phyloP scores from a whole-genome alignment of 2,113 vertebrate genomes.

The Platysternon megacephalum region DNA sequence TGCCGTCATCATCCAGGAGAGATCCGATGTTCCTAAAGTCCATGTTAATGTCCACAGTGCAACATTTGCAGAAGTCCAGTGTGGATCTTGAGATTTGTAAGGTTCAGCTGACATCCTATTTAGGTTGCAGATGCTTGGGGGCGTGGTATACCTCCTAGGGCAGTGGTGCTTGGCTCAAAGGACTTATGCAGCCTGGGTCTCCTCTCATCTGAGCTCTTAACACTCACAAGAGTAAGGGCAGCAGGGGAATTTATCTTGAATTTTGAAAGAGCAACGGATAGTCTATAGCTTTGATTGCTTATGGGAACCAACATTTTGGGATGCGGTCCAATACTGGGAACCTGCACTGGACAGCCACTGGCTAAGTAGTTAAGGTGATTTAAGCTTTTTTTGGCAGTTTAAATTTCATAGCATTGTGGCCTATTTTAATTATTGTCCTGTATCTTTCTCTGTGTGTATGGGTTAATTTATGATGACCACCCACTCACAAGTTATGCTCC shows the following conservation, averaged over 20 bases:
- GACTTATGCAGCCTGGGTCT: not conserved
- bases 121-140: not conserved
- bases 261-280: no score
- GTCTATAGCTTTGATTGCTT: not conserved
- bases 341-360: not conserved
- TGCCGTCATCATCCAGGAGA: not conserved
- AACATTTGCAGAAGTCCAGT: not conserved
- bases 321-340: not conserved
- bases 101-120: not conserved
- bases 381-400: not conserved
- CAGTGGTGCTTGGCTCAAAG: not conserved
- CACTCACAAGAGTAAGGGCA: not conserved
- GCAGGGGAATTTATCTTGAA: no score
- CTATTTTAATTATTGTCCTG: not conserved
- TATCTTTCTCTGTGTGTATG: rapidly evolving
- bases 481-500: rapidly evolving
- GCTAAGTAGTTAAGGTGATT: not conserved
- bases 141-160: not conserved
- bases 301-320: no score
- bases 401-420: not conserved
- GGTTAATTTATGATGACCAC: not conserved
- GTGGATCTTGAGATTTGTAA: not conserved
- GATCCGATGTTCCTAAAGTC: not conserved
- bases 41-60: not conserved
- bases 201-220: not conserved